A percentile compares a stretch with the other conserved stretches of the same genome.
Conservation (phyloP, 64 coral and sea anemone genomes). For the Platygyra sinensis region DNA sequence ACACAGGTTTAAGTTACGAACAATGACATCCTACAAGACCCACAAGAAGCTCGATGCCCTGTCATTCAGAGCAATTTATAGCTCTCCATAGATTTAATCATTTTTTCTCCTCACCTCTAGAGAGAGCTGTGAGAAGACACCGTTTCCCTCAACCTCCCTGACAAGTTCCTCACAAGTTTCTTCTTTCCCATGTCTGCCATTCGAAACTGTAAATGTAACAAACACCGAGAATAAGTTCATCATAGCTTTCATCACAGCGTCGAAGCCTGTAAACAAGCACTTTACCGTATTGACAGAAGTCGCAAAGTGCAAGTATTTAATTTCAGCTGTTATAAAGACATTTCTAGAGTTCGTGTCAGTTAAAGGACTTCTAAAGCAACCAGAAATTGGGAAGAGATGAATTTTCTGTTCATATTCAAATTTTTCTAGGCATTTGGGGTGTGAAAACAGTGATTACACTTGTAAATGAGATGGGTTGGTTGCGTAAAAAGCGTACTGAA, state of each 20-base stretch:
- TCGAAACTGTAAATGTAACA: constrained; percentile 59
- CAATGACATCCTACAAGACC: no score
- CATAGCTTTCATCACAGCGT: not conserved
- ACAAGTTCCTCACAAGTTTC: constrained; percentile 95
- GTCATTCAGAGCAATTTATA: no score
- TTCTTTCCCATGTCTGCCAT: constrained; percentile 83
- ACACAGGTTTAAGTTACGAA: no score
- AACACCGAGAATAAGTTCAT: not conserved
- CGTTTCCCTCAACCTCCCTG: constrained; percentile 95
- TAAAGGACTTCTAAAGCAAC: not conserved
- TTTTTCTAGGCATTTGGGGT: not conserved
- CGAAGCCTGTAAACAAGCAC: constrained; percentile 10
- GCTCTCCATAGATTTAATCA: not conserved
- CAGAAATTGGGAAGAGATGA: not conserved
- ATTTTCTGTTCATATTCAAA: constrained; percentile 4
- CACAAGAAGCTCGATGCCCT: no score
- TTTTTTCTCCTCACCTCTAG: constrained; percentile 70
- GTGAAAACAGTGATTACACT: not conserved
- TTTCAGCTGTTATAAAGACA: not conserved
- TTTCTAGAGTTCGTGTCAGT: not conserved
- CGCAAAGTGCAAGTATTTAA: not conserved
- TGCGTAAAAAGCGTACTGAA: not conserved
- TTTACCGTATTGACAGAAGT: not conserved
- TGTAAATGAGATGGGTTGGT: not conserved
- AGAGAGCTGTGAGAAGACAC: constrained; percentile 91